These are phyloP conservation scores for Drosophila watanabei DNA, from an alignment of 1,140 invertebrate species.

Conservation along the genomic window DNA sequence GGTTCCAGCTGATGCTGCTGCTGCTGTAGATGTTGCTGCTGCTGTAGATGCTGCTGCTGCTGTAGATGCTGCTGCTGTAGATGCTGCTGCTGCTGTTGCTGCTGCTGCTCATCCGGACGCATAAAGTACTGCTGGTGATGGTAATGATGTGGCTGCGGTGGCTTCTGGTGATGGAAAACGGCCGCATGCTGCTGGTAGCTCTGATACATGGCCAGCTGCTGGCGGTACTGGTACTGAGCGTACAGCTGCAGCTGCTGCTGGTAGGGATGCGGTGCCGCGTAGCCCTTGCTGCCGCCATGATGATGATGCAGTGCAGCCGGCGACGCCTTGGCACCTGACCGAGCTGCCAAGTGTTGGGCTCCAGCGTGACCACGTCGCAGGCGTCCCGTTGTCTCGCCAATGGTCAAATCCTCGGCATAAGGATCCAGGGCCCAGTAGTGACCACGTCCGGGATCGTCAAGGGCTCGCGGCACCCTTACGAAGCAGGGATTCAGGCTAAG, in stretches of 20 bases:
- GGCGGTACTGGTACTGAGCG: conserved; percentile 6
- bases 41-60: background rate
- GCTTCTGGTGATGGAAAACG: conserved; percentile 2
- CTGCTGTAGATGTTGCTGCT: background rate
- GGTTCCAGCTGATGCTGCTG: background rate
- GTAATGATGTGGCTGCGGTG: background rate
- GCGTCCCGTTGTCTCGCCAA: conserved; percentile 73
- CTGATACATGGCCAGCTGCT: conserved; percentile 13
- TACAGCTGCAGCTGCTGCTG: conserved; percentile 35
- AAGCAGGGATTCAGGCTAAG: conserved; percentile 86
- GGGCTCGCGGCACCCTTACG: conserved; percentile 66
- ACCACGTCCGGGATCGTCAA: conserved; percentile 76
- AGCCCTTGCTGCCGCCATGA: background rate
- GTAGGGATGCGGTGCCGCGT: conserved; percentile 13
- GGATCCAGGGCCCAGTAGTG: conserved; percentile 80
- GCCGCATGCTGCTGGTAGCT: conserved; percentile 7
- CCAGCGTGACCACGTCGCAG: conserved; percentile 54
- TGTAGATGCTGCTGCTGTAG: background rate
- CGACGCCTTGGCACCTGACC: conserved; percentile 25
- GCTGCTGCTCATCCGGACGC: conserved; percentile 2
- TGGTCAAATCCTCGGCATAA: conserved; percentile 75
- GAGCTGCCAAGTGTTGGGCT: conserved; percentile 12
- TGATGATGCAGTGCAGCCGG: conserved; percentile 1
- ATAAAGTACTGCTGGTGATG: conserved; percentile 4
- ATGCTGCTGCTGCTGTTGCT: background rate